Percentiles rank a stretch among this genome's conserved stretches.
These are phyloP conservation scores for Diglossa cyanea DNA, from an alignment of 2,797 vertebrate genomes.

Conservation along the genomic window DNA sequence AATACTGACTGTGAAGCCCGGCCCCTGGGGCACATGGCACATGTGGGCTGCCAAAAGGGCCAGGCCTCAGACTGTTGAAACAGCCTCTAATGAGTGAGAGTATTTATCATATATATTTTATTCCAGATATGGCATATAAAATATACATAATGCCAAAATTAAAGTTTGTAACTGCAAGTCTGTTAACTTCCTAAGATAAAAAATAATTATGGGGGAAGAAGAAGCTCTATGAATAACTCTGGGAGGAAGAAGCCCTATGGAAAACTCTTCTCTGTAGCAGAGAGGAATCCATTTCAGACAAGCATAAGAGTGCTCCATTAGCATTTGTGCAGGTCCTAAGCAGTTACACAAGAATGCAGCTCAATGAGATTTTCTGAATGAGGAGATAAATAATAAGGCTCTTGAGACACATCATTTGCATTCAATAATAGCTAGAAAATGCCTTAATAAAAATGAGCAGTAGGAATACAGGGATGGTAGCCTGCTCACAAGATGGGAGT, in stretches of 20 bases:
- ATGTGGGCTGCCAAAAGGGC: background rate
- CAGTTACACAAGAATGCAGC: background rate
- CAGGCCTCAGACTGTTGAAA: background rate
- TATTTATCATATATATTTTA: background rate
- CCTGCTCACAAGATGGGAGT: background rate
- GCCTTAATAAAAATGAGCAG: background rate
- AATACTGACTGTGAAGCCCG: background rate
- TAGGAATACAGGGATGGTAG: background rate
- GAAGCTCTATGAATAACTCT: background rate
- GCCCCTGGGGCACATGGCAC: background rate
- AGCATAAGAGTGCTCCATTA: background rate
- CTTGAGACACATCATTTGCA: background rate
- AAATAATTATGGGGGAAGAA: background rate
- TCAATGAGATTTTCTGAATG: conserved; percentile 13
- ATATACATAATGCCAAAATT: background rate
- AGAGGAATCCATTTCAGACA: background rate
- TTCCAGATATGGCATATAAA: background rate
- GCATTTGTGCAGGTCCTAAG: background rate
- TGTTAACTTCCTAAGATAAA: background rate
- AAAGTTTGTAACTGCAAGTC: background rate
- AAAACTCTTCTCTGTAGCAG: background rate
- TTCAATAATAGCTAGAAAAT: background rate
- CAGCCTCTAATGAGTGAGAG: background rate
- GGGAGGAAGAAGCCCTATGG: background rate
- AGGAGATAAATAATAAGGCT: background rate